Evolutionary conservation across 2,888 invertebrate species (phyloP), one percentile per base, ranked within the genome.

Genomic region (Heteromurus nitidus): DNA sequence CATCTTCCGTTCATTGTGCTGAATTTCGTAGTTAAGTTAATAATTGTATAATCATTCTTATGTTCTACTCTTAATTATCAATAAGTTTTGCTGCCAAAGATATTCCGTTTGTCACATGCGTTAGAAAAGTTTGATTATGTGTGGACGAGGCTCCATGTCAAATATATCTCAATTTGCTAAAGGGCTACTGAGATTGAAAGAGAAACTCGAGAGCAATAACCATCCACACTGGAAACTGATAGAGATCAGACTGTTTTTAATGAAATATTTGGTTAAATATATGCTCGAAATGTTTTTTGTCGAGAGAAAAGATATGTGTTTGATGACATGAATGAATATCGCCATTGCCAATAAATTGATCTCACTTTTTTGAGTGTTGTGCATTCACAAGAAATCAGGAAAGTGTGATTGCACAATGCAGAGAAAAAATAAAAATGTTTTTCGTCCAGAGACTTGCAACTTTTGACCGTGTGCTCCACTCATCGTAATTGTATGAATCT

Each of bases 281-380:
- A n/a, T n/a, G n/a, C n/a, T n/a, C n/a, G n/a, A n/a, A n/a, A n/a
- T n/a, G n/a, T n/a, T n/a, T n/a, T n/a, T 42, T 42, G 42, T 13
- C 42, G 42, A 42, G 7, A 11, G 42, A 42, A 13, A 42, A n/a
- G n/a, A n/a, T n/a, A n/a, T n/a, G n/a, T n/a, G n/a, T n/a, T n/a
- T n/a, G n/a, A 53, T 53, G 60, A 30, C 9, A 24, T 47, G n/a
- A n/a, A n/a, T n/a, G n/a, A 47, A 5, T 9, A 36, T 70, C 70
- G 24, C 58, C 70, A 70, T 70, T 70, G 70, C 70, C 70, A 70
- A 11, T n/a, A n/a, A n/a, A n/a, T 70, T 70, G 70, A 70, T 70
- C 70, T 70, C 70, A 70, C n/a, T n/a, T n/a, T 26, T n/a, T 5
- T 50, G 20, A 68, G 28, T 68, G 68, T 68, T 53, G 50, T 68